These are phyloP conservation scores for Meiosimyza decipiens DNA, from an alignment of 2,888 invertebrate species.

Conservation along the genomic window DNA sequence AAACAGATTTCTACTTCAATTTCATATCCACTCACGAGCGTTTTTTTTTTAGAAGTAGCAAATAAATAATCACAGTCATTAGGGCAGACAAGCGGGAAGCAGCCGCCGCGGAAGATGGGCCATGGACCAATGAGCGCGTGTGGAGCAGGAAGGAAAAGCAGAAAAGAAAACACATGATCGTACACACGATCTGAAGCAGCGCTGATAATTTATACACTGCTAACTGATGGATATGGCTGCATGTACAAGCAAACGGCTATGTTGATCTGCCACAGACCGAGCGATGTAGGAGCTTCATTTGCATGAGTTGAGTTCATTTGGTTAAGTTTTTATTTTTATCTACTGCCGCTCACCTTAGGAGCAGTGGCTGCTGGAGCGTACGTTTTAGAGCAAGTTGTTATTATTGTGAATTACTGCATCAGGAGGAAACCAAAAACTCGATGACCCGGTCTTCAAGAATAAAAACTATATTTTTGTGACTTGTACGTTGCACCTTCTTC, in stretches of 20 bases:
- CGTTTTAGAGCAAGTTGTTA: no score
- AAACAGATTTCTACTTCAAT: slow-evolving; percentile 7
- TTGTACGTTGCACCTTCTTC: no score
- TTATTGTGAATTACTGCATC: no score
- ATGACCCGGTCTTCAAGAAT: no score
- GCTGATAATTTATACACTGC: slow-evolving; percentile 35
- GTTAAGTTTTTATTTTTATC: background rate
- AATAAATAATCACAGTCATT: slow-evolving; percentile 43
- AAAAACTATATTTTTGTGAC: no score
- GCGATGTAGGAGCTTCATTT: no score
- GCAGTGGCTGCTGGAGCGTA: background rate
- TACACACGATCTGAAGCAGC: background rate
- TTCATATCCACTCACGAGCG: slow-evolving; percentile 34
- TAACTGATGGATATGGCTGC: slow-evolving; percentile 16
- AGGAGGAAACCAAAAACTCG: no score
- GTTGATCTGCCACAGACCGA: slow-evolving; percentile 6
- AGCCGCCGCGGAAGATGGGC: slow-evolving; percentile 33
- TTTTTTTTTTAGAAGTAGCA: slow-evolving; percentile 1
- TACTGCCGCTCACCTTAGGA: slow-evolving; percentile 21
- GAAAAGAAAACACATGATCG: slow-evolving; percentile 5
- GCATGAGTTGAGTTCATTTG: background rate
- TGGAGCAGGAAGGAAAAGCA: slow-evolving; percentile 1
- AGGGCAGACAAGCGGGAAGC: slow-evolving; percentile 29
- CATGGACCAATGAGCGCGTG: slow-evolving; percentile 2
- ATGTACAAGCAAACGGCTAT: background rate